A percentile compares a stretch with the other conserved stretches of the same genome.
Conservation (phyloP, 2,113 vertebrate species). For the Camarhynchus parvulus region DNA sequence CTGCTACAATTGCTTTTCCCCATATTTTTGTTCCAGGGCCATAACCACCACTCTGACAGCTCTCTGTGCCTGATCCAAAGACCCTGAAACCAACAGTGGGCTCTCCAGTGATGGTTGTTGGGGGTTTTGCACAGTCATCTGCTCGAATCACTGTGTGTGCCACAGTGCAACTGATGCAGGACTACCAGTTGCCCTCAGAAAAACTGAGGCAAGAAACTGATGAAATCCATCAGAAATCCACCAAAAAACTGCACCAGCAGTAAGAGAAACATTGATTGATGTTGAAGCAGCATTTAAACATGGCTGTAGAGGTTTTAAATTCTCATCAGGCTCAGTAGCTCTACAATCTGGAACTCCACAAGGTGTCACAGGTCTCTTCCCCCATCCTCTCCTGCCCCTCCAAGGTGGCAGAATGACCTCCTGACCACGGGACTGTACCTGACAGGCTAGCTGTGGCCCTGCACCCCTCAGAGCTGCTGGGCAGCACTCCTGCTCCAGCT, state of each 20-base stretch:
- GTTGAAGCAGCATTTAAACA: neutral
- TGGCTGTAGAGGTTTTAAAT: neutral
- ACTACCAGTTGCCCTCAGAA: neutral
- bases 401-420: neutral
- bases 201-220: neutral
- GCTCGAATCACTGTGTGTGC: fast-evolving
- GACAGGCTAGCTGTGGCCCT: neutral
- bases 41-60: neutral
- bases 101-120: fast-evolving
- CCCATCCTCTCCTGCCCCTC: neutral
- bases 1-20: neutral
- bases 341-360: fast-evolving
- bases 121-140: neutral
- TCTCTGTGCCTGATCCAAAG: constrained; percentile 8
- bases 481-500: neutral
- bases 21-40: constrained; percentile 21
- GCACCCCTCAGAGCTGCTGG: neutral
- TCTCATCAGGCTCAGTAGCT: neutral
- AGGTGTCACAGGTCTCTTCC: neutral
- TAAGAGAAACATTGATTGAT: fast-evolving
- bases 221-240: neutral
- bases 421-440: neutral
- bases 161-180: neutral
- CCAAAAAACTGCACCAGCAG: neutral
- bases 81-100: neutral